These are phyloP conservation scores for Manis pentadactyla DNA, from an alignment of 2,797 vertebrate genomes.

Conservation along the genomic window DNA sequence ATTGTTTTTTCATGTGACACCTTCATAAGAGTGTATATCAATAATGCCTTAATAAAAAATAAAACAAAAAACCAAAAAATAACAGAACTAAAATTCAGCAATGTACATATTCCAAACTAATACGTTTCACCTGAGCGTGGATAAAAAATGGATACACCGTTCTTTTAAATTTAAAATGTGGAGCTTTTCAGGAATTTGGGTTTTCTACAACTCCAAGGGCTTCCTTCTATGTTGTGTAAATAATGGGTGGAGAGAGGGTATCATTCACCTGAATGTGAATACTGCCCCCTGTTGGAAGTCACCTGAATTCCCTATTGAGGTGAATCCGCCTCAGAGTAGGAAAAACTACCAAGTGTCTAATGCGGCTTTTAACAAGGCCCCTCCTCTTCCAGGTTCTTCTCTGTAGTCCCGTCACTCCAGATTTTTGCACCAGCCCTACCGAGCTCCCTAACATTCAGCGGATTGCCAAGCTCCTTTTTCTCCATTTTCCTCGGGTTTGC, in stretches of 20 bases:
- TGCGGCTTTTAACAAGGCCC: background rate
- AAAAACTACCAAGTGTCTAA: background rate
- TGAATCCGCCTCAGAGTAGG: background rate
- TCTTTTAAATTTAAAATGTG: slow-evolving; percentile 35
- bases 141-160: background rate
- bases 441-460: background rate
- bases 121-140: background rate
- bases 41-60: no score
- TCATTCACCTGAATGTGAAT: background rate
- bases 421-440: background rate
- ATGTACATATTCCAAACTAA: background rate
- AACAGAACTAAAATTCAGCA: background rate
- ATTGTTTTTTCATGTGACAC: no score
- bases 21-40: no score
- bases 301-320: background rate
- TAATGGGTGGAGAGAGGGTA: background rate
- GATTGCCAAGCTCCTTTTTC: background rate
- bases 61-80: background rate
- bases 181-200: background rate
- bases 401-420: background rate
- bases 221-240: background rate
- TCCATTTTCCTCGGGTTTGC: background rate
- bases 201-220: background rate
- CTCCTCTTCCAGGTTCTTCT: background rate
- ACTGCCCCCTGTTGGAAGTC: background rate